Evolutionary conservation across 2,797 vertebrate genomes (phyloP).

Genomic region (Megaceryle alcyon): DNA sequence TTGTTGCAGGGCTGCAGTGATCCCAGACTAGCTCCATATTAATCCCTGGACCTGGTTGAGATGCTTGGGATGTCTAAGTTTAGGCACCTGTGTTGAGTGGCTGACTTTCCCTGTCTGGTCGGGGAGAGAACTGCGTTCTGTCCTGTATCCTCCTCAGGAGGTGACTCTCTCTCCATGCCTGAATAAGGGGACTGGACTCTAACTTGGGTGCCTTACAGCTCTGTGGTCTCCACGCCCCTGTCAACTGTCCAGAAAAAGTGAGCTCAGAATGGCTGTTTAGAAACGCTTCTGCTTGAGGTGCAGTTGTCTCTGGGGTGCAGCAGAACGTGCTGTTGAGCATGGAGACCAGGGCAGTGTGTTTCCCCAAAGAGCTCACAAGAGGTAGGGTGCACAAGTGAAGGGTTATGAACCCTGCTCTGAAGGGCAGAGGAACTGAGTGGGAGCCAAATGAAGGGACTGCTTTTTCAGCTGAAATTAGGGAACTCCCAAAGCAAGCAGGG

Average conservation of each 20-base stretch:
- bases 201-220: background rate
- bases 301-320: background rate
- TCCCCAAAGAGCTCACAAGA: background rate
- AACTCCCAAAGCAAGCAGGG: background rate
- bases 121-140: background rate
- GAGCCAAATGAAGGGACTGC: background rate
- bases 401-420: background rate
- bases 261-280: background rate
- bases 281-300: fast-evolving
- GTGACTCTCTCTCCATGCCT: background rate
- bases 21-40: background rate
- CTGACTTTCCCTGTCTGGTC: background rate
- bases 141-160: background rate
- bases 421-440: background rate
- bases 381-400: background rate
- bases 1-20: background rate
- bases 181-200: background rate
- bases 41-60: background rate
- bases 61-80: background rate
- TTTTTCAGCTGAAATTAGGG: background rate
- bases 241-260: background rate
- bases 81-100: background rate
- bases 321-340: fast-evolving
- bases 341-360: background rate
- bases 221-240: fast-evolving